phyloP scores from a whole-genome alignment of 2,113 vertebrate genomes.

The Rhinichthys klamathensis region DNA sequence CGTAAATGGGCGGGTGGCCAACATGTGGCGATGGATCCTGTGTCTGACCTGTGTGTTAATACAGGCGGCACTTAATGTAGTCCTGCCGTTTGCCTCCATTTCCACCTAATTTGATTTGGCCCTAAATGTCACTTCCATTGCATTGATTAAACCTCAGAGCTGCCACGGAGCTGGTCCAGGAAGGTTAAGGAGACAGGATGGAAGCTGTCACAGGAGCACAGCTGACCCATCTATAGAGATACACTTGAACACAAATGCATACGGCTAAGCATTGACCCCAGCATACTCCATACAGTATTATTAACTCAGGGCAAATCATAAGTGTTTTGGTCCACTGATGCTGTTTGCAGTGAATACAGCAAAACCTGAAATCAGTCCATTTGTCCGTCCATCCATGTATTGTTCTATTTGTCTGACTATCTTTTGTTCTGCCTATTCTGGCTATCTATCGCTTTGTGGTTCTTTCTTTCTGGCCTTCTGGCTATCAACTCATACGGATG shows the following conservation, averaged over 20 bases:
- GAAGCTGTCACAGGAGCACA: conserved; percentile 64
- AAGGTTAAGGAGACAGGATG: conserved; percentile 78
- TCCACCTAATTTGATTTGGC: conserved; percentile 97
- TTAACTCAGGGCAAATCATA: background rate
- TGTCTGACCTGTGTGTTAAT: conserved; percentile 77
- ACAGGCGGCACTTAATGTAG: conserved; percentile 80
- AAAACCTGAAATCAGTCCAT: background rate
- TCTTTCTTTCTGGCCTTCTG: background rate
- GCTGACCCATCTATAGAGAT: conserved; percentile 71
- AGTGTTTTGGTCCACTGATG: background rate
- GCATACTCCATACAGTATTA: background rate
- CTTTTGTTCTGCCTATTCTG: background rate
- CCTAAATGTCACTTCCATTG: conserved; percentile 89
- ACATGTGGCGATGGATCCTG: conserved; percentile 67
- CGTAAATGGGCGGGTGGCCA: background rate
- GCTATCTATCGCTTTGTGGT: background rate
- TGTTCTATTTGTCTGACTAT: background rate
- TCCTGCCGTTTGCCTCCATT: conserved; percentile 87
- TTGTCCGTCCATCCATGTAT: background rate
- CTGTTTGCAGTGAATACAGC: background rate
- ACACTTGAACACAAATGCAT: conserved; percentile 50
- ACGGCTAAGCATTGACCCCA: background rate
- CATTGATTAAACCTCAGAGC: conserved; percentile 89
- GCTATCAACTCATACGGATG: no score
- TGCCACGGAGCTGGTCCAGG: conserved; percentile 78